phyloP scores from a whole-genome alignment of 2,113 vertebrate species.

The Mus spicilegus region DNA sequence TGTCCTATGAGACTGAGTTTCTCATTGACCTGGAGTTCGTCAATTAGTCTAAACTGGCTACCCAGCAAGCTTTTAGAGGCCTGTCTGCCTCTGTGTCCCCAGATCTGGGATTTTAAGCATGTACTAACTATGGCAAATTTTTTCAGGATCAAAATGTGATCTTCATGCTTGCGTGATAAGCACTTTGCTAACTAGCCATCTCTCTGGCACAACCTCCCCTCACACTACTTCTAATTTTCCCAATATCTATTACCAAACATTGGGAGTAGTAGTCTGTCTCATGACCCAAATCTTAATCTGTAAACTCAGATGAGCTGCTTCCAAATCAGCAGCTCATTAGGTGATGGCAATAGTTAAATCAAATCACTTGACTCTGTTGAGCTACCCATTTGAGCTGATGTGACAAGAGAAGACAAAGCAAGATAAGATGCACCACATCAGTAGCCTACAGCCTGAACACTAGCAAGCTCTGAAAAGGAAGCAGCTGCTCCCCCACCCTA shows the following conservation, averaged over 20 bases:
- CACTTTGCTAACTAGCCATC: neutral
- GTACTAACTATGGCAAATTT: neutral
- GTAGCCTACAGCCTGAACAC: fast-evolving
- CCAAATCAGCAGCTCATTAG: neutral
- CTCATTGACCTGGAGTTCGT: neutral
- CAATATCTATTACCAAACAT: neutral
- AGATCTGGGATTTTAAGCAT: neutral
- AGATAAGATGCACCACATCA: neutral
- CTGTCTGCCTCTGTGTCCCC: too few relatives aligned
- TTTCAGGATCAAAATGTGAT: neutral
- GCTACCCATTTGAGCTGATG: fast-evolving
- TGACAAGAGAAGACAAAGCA: neutral
- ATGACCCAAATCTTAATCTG: neutral
- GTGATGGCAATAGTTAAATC: neutral
- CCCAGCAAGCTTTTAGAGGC: too few relatives aligned
- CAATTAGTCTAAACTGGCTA: neutral
- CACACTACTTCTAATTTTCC: neutral
- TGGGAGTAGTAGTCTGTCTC: neutral
- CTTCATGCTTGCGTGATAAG: neutral
- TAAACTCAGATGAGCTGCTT: neutral
- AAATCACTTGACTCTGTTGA: too few relatives aligned
- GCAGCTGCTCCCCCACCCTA: neutral
- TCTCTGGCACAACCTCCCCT: neutral
- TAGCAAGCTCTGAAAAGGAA: neutral
- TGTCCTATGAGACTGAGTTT: too few relatives aligned